Base-by-base conservation (phyloP, 2,113 vertebrate genomes). In the Grammomys surdaster region DNA sequence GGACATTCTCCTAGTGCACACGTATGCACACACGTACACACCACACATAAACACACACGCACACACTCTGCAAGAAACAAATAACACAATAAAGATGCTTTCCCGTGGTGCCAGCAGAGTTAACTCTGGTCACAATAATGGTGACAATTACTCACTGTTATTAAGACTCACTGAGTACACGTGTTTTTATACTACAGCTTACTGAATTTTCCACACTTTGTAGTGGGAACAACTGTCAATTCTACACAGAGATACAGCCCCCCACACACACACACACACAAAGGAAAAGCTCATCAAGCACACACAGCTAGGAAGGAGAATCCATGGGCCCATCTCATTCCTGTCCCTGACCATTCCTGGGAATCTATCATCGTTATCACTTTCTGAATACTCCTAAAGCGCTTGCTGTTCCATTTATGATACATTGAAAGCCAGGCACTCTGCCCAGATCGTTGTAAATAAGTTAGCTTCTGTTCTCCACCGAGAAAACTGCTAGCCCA, bases 341-440 rank as follows among this genome's bases (percentile, higher is more conserved):
- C 72, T 26, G 40, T 82, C 69, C 72, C 26, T 60, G 58, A 69
- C 70, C 40, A 16, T 63, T 28, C 63, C 80, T 72, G 51, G 58
- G n/a, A 73, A 43, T 28, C 60, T 51, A 60, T 40, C 72, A 60
- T 78, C 24, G 69, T 78, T 12, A 70, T 40, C 81, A 9, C 67
- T 89, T 87, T 84, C 94, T 65, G 60, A 70, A 78, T 72, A 85
- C 73, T 58, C 82, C n/a, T 60, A n/a, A 36, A 69, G 22, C 20
- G 5, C 48, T 95, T 43, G 13, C 0, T 48, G 46, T 65, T 80
- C 81, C 69, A 7, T 63, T 91, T 70, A 13, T n/a, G 77, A 91
- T 48, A 77, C 69, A 12, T 26, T 86, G 33, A 81, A 54, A 86
- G 31, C 11, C 24, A 85, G 36, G 54, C 43, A 24, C 40, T 60